A percentile compares a stretch with the other conserved stretches of the same genome.
Conservation (phyloP, 2,888 invertebrate species). For the Trissonchulus latispiculum region DNA sequence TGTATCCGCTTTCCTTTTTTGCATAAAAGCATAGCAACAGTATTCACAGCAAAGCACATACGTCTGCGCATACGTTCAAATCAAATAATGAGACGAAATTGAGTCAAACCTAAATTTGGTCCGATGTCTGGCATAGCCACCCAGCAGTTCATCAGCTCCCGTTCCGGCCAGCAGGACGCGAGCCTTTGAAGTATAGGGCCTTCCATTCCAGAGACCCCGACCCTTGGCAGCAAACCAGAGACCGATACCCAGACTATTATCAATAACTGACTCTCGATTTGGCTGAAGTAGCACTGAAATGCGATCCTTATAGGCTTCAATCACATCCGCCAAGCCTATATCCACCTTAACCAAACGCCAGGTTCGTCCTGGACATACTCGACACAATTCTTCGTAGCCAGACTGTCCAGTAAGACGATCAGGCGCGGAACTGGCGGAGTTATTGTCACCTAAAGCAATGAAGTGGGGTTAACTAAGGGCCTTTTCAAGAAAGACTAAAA, state of each 20-base stretch:
- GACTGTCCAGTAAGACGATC: slow-evolving; percentile 65
- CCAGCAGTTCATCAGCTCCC: slow-evolving; percentile 94
- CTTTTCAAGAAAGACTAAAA: too few relatives aligned
- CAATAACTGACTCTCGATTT: slow-evolving; percentile 65
- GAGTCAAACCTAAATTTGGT: slow-evolving; percentile 54
- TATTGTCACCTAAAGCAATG: too few relatives aligned
- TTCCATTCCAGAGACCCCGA: neutral
- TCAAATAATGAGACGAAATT: too few relatives aligned
- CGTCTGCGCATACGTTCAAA: too few relatives aligned
- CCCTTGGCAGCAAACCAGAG: slow-evolving; percentile 77
- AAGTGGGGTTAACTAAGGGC: too few relatives aligned
- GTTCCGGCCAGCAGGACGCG: slow-evolving; percentile 63
- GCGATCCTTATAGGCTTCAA: slow-evolving; percentile 22
- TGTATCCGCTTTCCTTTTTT: too few relatives aligned
- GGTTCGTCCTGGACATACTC: neutral
- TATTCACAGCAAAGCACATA: too few relatives aligned
- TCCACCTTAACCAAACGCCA: slow-evolving; percentile 35
- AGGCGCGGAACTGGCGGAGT: slow-evolving; percentile 57
- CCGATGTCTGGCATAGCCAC: slow-evolving; percentile 81
- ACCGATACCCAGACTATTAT: slow-evolving; percentile 82
- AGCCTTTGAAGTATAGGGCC: slow-evolving; percentile 20
- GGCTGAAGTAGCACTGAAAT: slow-evolving; percentile 72
- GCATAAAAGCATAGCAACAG: too few relatives aligned
- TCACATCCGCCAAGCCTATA: slow-evolving; percentile 32
- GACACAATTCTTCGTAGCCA: slow-evolving; percentile 3